phyloP scores from a whole-genome alignment of 2,888 invertebrate species.

The Chloroclysta siterata region DNA sequence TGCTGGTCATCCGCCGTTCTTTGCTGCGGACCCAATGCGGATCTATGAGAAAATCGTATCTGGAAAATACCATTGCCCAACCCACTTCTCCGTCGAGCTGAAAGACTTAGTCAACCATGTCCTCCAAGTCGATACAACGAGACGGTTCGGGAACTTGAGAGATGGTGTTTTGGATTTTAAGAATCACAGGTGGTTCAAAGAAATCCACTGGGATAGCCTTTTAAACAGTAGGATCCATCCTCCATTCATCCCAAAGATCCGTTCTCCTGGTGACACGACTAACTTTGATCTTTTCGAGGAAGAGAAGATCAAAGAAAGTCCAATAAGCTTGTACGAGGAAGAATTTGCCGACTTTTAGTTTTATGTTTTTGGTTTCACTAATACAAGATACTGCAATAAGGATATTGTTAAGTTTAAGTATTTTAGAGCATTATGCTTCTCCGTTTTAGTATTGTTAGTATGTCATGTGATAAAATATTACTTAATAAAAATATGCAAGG shows the following conservation, averaged over 20 bases:
- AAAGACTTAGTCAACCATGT: slow-evolving; percentile 92
- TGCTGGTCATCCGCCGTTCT: slow-evolving; percentile 97
- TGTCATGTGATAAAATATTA: slow-evolving; percentile 3
- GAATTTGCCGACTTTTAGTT: slow-evolving; percentile 89
- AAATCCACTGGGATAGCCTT: slow-evolving; percentile 94
- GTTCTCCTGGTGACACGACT: slow-evolving; percentile 87
- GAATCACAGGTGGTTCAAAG: slow-evolving; percentile 95
- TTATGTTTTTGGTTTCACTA: slow-evolving; percentile 29
- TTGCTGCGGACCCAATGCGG: slow-evolving; percentile 95
- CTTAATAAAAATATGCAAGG: slow-evolving; percentile 25
- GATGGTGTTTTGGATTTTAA: slow-evolving; percentile 96
- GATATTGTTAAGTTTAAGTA: slow-evolving; percentile 55
- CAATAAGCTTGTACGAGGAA: slow-evolving; percentile 83
- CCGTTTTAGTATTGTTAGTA: slow-evolving; percentile 24
- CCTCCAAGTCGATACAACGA: slow-evolving; percentile 85
- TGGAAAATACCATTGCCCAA: slow-evolving; percentile 94
- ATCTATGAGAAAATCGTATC: slow-evolving; percentile 97
- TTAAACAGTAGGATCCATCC: slow-evolving; percentile 90
- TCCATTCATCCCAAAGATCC: slow-evolving; percentile 86
- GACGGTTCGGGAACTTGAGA: slow-evolving; percentile 94
- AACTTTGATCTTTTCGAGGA: slow-evolving; percentile 89
- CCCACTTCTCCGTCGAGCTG: slow-evolving; percentile 91
- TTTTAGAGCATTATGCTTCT: slow-evolving; percentile 25
- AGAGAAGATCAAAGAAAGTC: slow-evolving; percentile 79
- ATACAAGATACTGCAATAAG: slow-evolving; percentile 43